Evolutionary conservation across 2,113 vertebrate genomes (phyloP), one percentile per base, ranked within the genome.

Genomic region (Ceyx cyanopectus): DNA sequence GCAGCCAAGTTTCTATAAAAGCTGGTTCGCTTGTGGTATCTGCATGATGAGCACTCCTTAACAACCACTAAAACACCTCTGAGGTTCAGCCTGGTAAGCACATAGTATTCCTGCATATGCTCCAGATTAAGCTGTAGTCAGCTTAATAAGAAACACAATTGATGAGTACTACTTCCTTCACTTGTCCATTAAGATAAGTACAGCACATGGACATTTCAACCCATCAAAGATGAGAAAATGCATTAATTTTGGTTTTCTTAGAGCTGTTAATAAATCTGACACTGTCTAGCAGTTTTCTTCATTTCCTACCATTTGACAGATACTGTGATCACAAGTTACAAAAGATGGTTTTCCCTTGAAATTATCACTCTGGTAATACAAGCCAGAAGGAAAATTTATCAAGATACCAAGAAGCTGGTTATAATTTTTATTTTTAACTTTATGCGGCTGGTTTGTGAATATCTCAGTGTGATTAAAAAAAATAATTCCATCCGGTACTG

Each of bases 231-330:
- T 27, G 78, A 97, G 97, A 97, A 97, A 94, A 94, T 27, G 93
- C 97, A 97, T 98, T 97, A 96, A 97, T 98, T 97, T 97, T 90
- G 90, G 69, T 95, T 94, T 97, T 97, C 91, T 93, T 91, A 90
- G 91, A 95, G 92, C 68, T 89, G 97, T 96, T 97, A 97, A 97
- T 97, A 98, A 97, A 97, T 97, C 97, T 97, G 96, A 98, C 96
- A 95, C 97, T 95, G 96, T 97, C 97, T 97, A 94, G 97, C 97
- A 97, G 96, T 97, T 97, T 98, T 97, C 96, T 97, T 97, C 97
- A 97, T 97, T 98, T 97, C 95, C 92, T 90, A 95, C 90, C 87
- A 94, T 97, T 96, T 97, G 97, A 97, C 97, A 97, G 97, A 94
- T 95, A 97, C 95, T 95, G 96, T 72, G 97, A 97, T 98, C 96